Conservation (phyloP, 2,113 vertebrate species). For the Clarias magur region DNA sequence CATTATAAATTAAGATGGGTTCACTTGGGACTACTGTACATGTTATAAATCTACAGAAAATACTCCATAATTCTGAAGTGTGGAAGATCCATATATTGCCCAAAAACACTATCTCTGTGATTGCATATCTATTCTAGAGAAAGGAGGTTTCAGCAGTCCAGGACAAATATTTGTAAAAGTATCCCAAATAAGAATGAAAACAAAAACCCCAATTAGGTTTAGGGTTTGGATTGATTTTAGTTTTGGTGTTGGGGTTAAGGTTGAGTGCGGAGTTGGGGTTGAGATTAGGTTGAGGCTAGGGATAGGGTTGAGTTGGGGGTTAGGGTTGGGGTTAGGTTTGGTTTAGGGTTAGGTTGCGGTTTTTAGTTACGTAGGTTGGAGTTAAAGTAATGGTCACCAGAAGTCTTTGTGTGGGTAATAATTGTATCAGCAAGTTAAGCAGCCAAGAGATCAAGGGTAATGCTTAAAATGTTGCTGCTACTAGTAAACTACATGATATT, state of each 20-base stretch:
- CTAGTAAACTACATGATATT: background rate
- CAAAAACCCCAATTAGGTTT: no score
- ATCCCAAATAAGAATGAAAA: no score
- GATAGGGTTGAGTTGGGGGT: no score
- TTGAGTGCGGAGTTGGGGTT: no score
- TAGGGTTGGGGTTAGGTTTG: no score
- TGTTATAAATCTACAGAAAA: background rate
- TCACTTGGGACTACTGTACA: background rate
- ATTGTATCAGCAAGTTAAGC: background rate
- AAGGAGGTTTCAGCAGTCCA: background rate
- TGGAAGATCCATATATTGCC: background rate
- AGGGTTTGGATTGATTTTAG: no score
- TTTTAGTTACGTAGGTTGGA: no score
- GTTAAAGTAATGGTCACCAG: no score
- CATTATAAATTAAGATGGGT: background rate
- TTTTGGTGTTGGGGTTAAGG: no score
- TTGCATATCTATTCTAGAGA: background rate
- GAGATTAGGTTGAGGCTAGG: no score
- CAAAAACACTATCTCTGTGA: background rate
- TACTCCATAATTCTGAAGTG: background rate
- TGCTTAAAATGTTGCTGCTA: background rate
- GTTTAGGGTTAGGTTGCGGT: no score
- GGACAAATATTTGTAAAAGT: background rate
- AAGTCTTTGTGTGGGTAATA: background rate
- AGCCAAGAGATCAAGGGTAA: background rate